Evolutionary conservation across 2,888 invertebrate species (phyloP).

Genomic region (Ariolimax columbianus): DNA sequence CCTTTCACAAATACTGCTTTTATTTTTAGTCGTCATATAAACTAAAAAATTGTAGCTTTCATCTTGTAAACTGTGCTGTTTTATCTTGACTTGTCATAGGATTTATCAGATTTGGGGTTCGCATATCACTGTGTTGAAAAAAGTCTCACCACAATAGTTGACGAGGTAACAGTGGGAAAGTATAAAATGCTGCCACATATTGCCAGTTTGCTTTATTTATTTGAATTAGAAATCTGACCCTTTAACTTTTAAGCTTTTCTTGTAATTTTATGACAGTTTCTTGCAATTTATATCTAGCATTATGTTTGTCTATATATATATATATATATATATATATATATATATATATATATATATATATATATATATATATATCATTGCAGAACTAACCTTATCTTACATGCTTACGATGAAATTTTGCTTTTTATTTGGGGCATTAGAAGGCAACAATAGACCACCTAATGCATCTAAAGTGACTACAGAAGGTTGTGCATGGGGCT

Average conservation of each 20-base stretch:
- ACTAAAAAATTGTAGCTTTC: neutral
- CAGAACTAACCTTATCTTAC: no score
- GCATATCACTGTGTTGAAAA: conserved; percentile 58
- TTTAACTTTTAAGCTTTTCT: neutral
- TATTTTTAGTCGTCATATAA: neutral
- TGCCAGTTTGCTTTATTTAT: neutral
- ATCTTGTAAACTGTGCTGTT: conserved; percentile 12
- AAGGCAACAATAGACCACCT: no score
- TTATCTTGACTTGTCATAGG: conserved; percentile 49
- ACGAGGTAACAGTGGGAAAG: conserved; percentile 51
- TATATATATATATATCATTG: no score
- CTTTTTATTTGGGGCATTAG: no score
- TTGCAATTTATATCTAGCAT: conserved; percentile 7
- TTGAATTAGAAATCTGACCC: neutral
- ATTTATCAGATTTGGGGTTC: conserved; percentile 58
- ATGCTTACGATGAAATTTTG: no score
- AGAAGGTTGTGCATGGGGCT: no score
- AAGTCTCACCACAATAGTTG: conserved; percentile 56
- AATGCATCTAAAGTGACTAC: no score
- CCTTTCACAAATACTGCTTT: no score
- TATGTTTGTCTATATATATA: no score
- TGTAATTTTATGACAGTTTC: conserved; percentile 13
- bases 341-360: no score
- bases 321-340: no score
- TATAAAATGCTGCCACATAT: neutral